Evolutionary conservation across 2,797 vertebrate species (phyloP).

Genomic region (Lagocephalus sceleratus): DNA sequence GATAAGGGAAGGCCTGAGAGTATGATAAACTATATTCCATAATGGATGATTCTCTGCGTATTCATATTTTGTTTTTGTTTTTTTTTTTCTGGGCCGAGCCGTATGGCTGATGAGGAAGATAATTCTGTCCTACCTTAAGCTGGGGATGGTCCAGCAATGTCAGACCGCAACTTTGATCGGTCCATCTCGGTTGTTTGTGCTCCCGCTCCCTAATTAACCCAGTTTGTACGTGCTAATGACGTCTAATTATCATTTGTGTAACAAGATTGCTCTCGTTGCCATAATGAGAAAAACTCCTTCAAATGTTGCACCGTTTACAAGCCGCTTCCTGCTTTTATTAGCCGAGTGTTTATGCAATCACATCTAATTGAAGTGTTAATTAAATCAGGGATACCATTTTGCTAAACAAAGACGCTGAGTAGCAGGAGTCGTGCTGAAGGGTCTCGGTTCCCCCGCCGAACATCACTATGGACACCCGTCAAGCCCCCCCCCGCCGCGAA

Average conservation of each 20-base stretch:
- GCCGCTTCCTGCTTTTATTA: constrained; percentile 71
- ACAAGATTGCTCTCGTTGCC: constrained; percentile 77
- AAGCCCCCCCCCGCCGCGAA: constrained; percentile 17
- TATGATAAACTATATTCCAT: constrained; percentile 72
- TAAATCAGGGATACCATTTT: constrained; percentile 73
- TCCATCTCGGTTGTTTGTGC: constrained; percentile 72
- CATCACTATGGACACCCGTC: constrained; percentile 34
- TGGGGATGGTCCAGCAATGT: constrained; percentile 51
- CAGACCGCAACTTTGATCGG: constrained; percentile 67
- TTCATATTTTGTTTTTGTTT: constrained; percentile 72
- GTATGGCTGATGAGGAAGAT: constrained; percentile 55
- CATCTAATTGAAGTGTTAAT: constrained; percentile 80
- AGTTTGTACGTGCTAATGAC: constrained; percentile 77
- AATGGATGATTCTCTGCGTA: constrained; percentile 70
- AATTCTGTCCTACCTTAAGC: constrained; percentile 40
- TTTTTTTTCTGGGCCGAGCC: too few species aligned
- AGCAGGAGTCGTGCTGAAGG: constrained; percentile 38
- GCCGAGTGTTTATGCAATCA: constrained; percentile 78
- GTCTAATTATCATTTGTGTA: constrained; percentile 78
- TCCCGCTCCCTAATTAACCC: constrained; percentile 72
- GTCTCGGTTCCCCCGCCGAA: constrained; percentile 10
- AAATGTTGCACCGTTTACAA: constrained; percentile 70
- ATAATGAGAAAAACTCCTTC: constrained; percentile 76
- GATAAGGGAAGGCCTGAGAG: constrained; percentile 68
- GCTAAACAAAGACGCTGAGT: constrained; percentile 62